Evolutionary conservation across 1,140 invertebrate species (phyloP).

Genomic region (Leptopilina boulardi): DNA sequence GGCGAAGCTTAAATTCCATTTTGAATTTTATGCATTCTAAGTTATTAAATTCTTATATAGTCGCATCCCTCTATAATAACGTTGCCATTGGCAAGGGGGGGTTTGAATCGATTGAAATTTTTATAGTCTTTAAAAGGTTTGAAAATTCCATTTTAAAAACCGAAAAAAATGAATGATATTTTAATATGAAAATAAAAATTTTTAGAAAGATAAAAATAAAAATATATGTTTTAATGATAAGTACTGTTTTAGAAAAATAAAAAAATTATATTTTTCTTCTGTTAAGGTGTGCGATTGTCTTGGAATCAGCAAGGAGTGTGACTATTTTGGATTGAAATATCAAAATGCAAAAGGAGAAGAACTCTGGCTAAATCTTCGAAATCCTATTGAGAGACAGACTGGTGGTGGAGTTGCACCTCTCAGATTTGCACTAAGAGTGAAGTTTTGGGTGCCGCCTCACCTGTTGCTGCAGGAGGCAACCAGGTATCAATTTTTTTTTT

Average conservation of each 20-base stretch:
- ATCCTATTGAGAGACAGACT: constrained; percentile 86
- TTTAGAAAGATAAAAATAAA: too few species aligned
- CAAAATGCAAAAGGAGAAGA: constrained; percentile 83
- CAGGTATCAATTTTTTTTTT: constrained; percentile 75
- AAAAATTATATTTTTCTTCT: not conserved
- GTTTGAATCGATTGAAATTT: not conserved
- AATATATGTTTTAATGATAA: too few species aligned
- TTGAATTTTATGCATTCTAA: constrained; percentile 18
- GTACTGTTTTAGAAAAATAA: too few species aligned
- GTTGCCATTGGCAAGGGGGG: too few species aligned
- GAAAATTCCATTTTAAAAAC: not conserved
- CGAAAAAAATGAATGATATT: too few species aligned
- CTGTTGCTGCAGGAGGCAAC: constrained; percentile 89
- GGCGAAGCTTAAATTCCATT: not conserved
- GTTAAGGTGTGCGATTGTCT: constrained; percentile 88
- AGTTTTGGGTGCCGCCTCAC: constrained; percentile 94
- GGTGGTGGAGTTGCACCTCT: constrained; percentile 77
- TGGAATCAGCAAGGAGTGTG: constrained; percentile 88
- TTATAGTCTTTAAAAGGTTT: not conserved
- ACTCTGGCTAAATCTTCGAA: constrained; percentile 90
- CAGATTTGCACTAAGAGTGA: constrained; percentile 83
- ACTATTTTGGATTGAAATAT: constrained; percentile 90
- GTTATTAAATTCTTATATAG: constrained; percentile 11
- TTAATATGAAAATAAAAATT: too few species aligned
- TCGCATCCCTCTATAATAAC: not conserved